A percentile compares a stretch with the other conserved stretches of the same genome.
Evolutionary conservation across 2,797 vertebrate species (phyloP).

Genomic region (Tenualosa ilisha): DNA sequence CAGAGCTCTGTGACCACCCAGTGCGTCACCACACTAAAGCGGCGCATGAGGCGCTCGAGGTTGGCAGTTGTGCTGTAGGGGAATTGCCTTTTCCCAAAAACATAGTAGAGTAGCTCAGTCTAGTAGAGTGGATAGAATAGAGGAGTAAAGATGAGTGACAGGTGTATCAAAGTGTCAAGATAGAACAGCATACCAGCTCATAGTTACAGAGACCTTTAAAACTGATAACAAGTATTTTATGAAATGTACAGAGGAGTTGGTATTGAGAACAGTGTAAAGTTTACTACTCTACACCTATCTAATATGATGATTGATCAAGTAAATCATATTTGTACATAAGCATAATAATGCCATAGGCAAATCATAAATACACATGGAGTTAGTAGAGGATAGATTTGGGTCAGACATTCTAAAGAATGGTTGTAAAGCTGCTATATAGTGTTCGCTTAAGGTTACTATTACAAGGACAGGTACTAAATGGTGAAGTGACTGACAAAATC

Average conservation of each 20-base stretch:
- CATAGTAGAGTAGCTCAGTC: slow-evolving; percentile 89
- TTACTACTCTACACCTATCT: neutral
- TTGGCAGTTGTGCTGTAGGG: slow-evolving; percentile 85
- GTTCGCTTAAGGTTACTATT: too few relatives aligned
- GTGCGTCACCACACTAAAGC: slow-evolving; percentile 88
- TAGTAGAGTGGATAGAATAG: slow-evolving; percentile 52
- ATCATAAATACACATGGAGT: too few relatives aligned
- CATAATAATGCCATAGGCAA: too few relatives aligned
- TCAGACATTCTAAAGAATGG: too few relatives aligned
- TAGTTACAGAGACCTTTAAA: neutral
- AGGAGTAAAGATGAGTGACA: neutral
- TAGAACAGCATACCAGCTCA: too few relatives aligned
- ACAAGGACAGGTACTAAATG: too few relatives aligned
- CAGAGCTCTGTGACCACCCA: slow-evolving; percentile 95
- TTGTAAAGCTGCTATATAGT: too few relatives aligned
- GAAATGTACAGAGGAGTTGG: neutral
- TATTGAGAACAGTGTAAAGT: neutral
- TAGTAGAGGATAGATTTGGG: too few relatives aligned
- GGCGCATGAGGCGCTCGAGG: slow-evolving; percentile 86
- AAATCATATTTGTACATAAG: too few relatives aligned
- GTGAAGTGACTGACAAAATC: neutral
- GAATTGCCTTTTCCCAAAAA: slow-evolving; percentile 82
- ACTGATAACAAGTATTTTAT: too few relatives aligned
- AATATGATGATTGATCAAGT: too few relatives aligned
- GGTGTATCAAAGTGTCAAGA: neutral